Conservation (phyloP, 2,113 vertebrate genomes). For the Sylvietta virens region DNA sequence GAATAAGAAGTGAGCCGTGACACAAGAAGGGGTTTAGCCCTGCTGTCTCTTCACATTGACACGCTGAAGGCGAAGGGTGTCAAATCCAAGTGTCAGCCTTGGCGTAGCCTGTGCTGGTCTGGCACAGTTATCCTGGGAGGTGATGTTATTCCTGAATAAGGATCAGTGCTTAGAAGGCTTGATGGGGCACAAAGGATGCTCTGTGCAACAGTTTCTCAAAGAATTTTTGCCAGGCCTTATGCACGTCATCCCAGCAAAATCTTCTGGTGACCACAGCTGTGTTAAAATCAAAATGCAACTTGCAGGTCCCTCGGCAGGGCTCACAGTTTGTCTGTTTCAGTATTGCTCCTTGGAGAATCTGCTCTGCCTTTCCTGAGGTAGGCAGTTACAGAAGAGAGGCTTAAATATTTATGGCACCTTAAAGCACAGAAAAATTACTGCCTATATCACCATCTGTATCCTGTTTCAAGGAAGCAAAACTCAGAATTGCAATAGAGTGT, state of each 20-base stretch:
- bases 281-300: neutral
- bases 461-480: neutral
- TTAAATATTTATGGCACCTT: slow-evolving; percentile 25
- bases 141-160: neutral
- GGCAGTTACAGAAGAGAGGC: neutral
- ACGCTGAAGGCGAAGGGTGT: neutral
- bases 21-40: neutral
- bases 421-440: neutral
- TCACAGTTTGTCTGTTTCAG: neutral
- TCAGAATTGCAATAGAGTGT: neutral
- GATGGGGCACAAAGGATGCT: neutral
- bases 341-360: neutral
- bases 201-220: neutral
- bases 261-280: neutral
- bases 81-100: neutral
- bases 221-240: neutral
- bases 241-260: neutral
- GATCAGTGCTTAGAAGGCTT: neutral
- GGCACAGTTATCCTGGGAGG: neutral
- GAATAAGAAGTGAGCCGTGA: neutral
- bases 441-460: neutral
- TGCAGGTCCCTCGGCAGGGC: neutral
- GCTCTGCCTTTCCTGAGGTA: neutral
- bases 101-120: neutral
- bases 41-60: neutral